Evolutionary conservation across 2,797 vertebrate genomes (phyloP).

Genomic region (Channa striata): DNA sequence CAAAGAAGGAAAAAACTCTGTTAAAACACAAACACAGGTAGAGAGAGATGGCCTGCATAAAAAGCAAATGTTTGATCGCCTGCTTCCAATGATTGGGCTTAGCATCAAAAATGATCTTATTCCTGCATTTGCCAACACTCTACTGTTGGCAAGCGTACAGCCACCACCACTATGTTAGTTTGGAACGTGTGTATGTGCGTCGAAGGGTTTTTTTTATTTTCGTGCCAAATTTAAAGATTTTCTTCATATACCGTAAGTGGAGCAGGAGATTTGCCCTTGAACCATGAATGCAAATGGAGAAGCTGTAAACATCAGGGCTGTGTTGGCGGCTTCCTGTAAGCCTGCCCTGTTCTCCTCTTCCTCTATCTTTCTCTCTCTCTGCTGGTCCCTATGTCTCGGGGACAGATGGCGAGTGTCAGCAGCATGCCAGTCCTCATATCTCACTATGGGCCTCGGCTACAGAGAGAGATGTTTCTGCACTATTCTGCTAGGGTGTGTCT

Average conservation of each 20-base stretch:
- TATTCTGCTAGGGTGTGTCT: conserved; percentile 49
- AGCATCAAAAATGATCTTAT: conserved; percentile 4
- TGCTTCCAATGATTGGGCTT: background rate
- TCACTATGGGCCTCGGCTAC: conserved; percentile 46
- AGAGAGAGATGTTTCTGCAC: conserved; percentile 47
- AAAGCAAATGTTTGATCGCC: conserved; percentile 26
- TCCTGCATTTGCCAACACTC: conserved; percentile 6
- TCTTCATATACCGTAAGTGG: conserved; percentile 37
- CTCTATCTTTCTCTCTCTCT: conserved; percentile 11
- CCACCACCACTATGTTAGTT: background rate
- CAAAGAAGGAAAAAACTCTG: no score
- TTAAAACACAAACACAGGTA: no score
- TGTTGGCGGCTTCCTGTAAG: conserved; percentile 44
- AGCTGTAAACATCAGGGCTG: conserved; percentile 49
- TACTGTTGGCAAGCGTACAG: conserved; percentile 2
- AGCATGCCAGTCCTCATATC: conserved; percentile 62
- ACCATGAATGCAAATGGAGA: conserved; percentile 44
- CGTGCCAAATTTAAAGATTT: conserved; percentile 42
- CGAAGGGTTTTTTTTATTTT: background rate
- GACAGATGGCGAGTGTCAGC: conserved; percentile 72
- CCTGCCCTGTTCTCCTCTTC: conserved; percentile 8
- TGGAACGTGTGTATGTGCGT: conserved; percentile 14
- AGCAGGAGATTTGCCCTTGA: conserved; percentile 52
- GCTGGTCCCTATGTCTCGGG: conserved; percentile 49
- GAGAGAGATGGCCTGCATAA: no score